Evolutionary conservation across 2,797 vertebrate genomes (phyloP).

Genomic region (Ctenosaura bakeri): DNA sequence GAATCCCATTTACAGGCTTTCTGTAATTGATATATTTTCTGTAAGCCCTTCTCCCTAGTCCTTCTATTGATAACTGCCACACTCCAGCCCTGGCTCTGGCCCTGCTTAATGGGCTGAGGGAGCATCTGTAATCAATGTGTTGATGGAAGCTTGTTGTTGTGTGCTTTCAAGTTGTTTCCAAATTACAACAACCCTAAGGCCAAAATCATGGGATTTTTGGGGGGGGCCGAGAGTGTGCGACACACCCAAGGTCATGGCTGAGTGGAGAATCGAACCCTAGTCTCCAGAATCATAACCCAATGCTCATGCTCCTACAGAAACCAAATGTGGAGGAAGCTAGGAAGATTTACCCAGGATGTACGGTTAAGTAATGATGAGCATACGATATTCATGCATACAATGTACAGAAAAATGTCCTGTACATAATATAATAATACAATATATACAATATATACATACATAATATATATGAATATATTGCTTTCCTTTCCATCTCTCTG

Average conservation of each 20-base stretch:
- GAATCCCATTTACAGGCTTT: not conserved
- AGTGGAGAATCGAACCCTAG: too few species aligned
- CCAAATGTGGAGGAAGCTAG: not conserved
- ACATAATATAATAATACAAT: not conserved
- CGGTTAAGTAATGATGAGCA: not conserved
- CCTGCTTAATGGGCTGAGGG: not conserved
- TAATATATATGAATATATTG: not conserved
- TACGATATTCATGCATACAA: not conserved
- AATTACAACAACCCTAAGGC: too few species aligned
- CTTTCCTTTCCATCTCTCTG: not conserved
- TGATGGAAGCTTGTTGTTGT: not conserved
- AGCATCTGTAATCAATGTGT: too few species aligned
- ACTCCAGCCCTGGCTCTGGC: too few species aligned
- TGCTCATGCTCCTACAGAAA: not conserved
- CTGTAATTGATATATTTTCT: not conserved
- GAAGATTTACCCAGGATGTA: not conserved
- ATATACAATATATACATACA: too few species aligned
- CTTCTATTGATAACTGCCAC: too few species aligned
- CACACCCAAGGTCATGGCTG: too few species aligned
- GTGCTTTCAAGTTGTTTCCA: too few species aligned
- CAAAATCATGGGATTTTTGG: too few species aligned
- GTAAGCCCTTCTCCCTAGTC: not conserved
- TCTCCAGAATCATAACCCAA: too few species aligned
- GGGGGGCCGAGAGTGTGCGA: too few species aligned
- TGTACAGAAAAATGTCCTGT: not conserved